Evolutionary conservation across 1,140 invertebrate genomes (phyloP).

Genomic region (Apis cerana): DNA sequence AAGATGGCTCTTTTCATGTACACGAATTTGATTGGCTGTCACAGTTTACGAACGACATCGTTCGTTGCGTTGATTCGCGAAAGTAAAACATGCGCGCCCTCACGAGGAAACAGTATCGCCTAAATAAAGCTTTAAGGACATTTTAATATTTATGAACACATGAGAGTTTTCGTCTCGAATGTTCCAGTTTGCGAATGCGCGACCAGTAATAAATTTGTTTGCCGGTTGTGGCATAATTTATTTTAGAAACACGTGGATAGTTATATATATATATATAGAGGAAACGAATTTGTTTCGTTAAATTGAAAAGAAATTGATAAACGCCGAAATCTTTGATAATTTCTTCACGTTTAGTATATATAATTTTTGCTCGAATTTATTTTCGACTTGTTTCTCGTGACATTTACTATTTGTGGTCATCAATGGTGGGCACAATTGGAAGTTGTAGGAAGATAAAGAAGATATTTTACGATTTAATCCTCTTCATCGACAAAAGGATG

Average conservation of each 20-base stretch:
- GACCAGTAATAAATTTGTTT: conserved; percentile 34
- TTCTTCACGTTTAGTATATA: background rate
- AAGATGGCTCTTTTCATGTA: background rate
- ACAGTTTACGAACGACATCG: background rate
- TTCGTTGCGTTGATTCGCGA: background rate
- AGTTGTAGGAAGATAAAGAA: background rate
- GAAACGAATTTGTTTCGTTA: conserved; percentile 9
- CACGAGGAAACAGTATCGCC: background rate
- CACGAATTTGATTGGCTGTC: background rate
- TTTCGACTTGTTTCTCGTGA: background rate
- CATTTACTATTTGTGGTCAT: background rate
- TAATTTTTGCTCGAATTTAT: background rate
- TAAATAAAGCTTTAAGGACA: conserved; percentile 26
- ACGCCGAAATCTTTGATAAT: background rate
- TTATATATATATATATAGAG: background rate
- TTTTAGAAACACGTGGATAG: conserved; percentile 43
- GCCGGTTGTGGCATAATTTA: conserved; percentile 18
- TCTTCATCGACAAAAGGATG: too few relatives aligned
- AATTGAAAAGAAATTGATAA: background rate
- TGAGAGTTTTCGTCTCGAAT: background rate
- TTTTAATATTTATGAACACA: conserved; percentile 21
- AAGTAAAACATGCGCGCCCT: background rate
- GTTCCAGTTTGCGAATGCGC: conserved; percentile 27
- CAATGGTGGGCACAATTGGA: background rate
- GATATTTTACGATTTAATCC: too few relatives aligned